Conservation (phyloP, 2,113 vertebrate genomes). For the Rafetus swinhoei region DNA sequence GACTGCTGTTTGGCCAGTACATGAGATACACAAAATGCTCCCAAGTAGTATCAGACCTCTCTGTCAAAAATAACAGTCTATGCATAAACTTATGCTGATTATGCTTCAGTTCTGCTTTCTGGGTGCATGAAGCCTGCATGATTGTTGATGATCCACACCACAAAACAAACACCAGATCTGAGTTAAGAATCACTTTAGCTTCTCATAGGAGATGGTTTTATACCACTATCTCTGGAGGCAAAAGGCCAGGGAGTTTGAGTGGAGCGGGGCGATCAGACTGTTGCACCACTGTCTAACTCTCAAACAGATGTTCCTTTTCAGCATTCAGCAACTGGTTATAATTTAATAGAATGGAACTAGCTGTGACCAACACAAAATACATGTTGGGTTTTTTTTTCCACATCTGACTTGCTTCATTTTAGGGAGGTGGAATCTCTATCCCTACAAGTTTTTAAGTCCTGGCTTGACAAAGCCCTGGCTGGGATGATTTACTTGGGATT, state of each 20-base stretch:
- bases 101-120: not conserved
- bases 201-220: slow-evolving; percentile 53
- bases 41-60: not conserved
- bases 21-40: not conserved
- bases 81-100: not conserved
- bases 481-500: too few relatives aligned
- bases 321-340: slow-evolving; percentile 36
- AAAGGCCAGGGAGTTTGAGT: slow-evolving; percentile 24
- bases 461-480: too few relatives aligned
- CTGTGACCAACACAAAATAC: slow-evolving; percentile 16
- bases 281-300: rapidly evolving
- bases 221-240: slow-evolving; percentile 43
- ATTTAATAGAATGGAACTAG: slow-evolving; percentile 15
- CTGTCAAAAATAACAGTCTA: not conserved
- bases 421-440: too few relatives aligned
- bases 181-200: slow-evolving; percentile 56
- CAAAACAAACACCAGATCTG: slow-evolving; percentile 46
- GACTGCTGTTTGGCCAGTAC: not conserved
- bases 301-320: slow-evolving; percentile 15
- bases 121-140: slow-evolving; percentile 11
- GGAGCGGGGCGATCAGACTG: not conserved
- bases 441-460: too few relatives aligned
- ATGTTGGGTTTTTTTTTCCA: slow-evolving; percentile 40
- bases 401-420: not conserved
- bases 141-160: not conserved